Evolutionary conservation across 1,140 invertebrate species (phyloP).

Genomic region (Papilio polytes): DNA sequence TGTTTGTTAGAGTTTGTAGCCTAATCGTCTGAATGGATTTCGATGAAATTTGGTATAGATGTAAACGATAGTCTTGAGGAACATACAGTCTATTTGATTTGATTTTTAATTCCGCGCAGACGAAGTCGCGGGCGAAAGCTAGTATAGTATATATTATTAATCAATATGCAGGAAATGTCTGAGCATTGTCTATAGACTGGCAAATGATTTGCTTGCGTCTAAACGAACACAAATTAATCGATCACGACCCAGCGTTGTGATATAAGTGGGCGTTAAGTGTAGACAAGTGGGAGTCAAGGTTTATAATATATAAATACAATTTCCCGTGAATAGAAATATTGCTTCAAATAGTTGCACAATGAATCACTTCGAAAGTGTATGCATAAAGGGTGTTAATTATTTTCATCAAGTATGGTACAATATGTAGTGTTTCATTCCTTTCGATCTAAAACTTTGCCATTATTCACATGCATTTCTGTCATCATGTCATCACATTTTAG

Average conservation of each 20-base stretch:
- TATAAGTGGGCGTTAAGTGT: slow-evolving; percentile 12
- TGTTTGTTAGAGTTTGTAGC: too few relatives aligned
- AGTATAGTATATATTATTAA: not conserved
- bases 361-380: not conserved
- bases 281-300: slow-evolving; percentile 1
- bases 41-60: too few relatives aligned
- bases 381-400: not conserved
- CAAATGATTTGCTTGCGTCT: slow-evolving; percentile 18
- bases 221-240: slow-evolving; percentile 19
- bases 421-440: too few relatives aligned
- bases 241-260: slow-evolving; percentile 6
- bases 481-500: not conserved
- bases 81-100: too few relatives aligned
- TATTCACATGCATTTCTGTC: not conserved
- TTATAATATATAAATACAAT: not conserved
- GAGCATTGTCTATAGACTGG: not conserved
- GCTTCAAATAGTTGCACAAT: not conserved
- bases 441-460: not conserved
- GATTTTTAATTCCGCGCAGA: too few relatives aligned
- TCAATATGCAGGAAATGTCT: slow-evolving; percentile 25
- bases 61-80: too few relatives aligned
- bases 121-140: too few relatives aligned
- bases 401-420: not conserved
- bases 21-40: too few relatives aligned
- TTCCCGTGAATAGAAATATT: not conserved